Conservation (phyloP, 2,888 invertebrate species). For the Cantharis nigra region DNA sequence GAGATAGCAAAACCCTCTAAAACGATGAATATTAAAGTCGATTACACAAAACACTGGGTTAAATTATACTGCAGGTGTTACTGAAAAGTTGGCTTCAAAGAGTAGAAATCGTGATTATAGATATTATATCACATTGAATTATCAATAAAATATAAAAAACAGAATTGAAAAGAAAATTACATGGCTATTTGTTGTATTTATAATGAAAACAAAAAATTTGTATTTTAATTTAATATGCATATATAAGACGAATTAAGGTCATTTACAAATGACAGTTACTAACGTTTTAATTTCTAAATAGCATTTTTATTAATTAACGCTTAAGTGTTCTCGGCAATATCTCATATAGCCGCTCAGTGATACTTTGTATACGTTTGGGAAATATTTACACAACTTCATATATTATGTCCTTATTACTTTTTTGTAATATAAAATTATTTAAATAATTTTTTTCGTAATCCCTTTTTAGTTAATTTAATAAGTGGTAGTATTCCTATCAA, state of each 20-base stretch:
- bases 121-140: background rate
- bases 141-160: no score
- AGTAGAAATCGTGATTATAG: background rate
- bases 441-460: background rate
- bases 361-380: background rate
- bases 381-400: background rate
- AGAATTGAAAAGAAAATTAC: background rate
- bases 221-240: background rate
- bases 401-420: background rate
- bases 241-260: background rate
- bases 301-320: background rate
- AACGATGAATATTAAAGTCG: background rate
- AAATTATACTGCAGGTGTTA: background rate
- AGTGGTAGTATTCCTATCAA: no score
- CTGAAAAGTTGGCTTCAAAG: background rate
- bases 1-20: background rate
- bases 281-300: background rate
- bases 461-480: background rate
- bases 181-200: background rate
- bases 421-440: no score
- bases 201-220: background rate
- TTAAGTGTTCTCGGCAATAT: background rate
- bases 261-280: background rate
- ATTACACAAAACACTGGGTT: background rate
- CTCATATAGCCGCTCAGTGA: background rate